A percentile compares a stretch with the other conserved stretches of the same genome.
These are phyloP conservation scores for Pelvicachromis taeniatus DNA, from an alignment of 2,113 vertebrate species.

Conservation along the genomic window DNA sequence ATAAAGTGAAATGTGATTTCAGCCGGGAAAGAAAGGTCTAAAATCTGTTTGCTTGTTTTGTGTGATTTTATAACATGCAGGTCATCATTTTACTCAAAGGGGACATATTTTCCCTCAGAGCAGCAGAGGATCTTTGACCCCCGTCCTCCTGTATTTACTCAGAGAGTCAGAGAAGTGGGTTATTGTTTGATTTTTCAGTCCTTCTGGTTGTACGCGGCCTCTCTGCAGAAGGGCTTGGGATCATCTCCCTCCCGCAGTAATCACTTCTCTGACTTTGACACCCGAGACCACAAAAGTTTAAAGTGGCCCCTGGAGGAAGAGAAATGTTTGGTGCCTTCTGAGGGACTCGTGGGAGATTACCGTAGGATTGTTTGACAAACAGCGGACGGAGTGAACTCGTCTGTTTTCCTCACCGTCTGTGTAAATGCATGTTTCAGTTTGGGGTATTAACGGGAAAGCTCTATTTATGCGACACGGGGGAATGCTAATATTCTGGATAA, in stretches of 20 bases:
- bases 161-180: not conserved
- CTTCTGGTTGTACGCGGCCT: not conserved
- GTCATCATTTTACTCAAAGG: not conserved
- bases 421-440: not conserved
- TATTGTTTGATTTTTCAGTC: not conserved
- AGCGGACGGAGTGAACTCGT: not conserved
- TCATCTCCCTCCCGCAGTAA: not conserved
- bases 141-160: not conserved
- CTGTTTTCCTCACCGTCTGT: conserved; percentile 19
- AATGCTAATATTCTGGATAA: conserved; percentile 20
- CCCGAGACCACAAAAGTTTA: not conserved
- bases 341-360: not conserved
- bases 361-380: conserved; percentile 23
- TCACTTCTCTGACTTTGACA: not conserved
- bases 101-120: not conserved
- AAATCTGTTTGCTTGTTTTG: not conserved
- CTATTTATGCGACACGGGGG: not conserved
- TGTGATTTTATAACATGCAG: not conserved
- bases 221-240: not conserved
- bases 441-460: not conserved
- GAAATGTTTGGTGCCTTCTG: not conserved
- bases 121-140: not conserved
- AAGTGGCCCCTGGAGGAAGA: not conserved
- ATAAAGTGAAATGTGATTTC: not conserved
- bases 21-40: not conserved